Conservation (phyloP, 2,888 invertebrate genomes). For the Philereme transversata region DNA sequence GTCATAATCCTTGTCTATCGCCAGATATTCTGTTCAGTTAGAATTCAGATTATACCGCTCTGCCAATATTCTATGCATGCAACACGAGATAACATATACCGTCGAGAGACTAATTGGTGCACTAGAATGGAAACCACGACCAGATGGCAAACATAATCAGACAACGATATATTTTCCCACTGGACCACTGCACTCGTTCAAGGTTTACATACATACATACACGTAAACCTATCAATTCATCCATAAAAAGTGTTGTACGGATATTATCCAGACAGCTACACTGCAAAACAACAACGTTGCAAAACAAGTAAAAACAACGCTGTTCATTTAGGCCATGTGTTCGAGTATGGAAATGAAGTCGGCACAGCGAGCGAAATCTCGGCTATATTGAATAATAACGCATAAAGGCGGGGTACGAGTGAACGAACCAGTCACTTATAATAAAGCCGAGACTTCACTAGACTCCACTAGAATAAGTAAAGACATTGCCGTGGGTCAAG, state of each 20-base stretch:
- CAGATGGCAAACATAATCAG: slow-evolving; percentile 5
- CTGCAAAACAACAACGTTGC: slow-evolving; percentile 6
- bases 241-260: slow-evolving; percentile 15
- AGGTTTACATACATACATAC: slow-evolving; percentile 16
- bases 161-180: neutral
- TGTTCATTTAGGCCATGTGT: slow-evolving; percentile 23
- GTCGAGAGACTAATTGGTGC: neutral
- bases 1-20: too few relatives aligned
- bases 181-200: slow-evolving; percentile 14
- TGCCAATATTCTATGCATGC: too few relatives aligned
- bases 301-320: slow-evolving; percentile 21
- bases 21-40: too few relatives aligned
- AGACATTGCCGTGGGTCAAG: too few relatives aligned
- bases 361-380: slow-evolving; percentile 44
- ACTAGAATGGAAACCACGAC: neutral
- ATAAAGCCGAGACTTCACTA: neutral
- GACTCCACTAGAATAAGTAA: too few relatives aligned
- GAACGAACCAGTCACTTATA: neutral
- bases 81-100: neutral
- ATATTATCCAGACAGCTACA: slow-evolving; percentile 21
- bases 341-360: slow-evolving; percentile 38
- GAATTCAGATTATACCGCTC: too few relatives aligned
- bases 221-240: slow-evolving; percentile 20
- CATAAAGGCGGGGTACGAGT: slow-evolving; percentile 1
- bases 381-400: slow-evolving; percentile 36